Percentiles rank a stretch among this genome's conserved stretches.
These are phyloP conservation scores for Tineola bisselliella DNA, from an alignment of 2,888 invertebrate genomes.

Conservation along the genomic window DNA sequence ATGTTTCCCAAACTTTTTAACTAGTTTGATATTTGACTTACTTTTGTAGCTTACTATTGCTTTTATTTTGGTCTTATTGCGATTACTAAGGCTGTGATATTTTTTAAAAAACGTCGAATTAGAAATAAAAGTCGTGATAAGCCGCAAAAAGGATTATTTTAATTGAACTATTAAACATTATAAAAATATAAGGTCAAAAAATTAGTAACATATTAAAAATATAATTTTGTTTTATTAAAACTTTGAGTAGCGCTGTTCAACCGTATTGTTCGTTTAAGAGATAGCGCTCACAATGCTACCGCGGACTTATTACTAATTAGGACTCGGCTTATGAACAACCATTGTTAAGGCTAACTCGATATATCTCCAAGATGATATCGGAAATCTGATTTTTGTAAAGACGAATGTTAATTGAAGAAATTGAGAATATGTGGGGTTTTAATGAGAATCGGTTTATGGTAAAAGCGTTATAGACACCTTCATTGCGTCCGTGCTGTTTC, in stretches of 20 bases:
- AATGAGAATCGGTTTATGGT: too few species aligned
- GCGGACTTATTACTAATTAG: conserved; percentile 65
- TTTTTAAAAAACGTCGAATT: too few species aligned
- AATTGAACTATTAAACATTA: too few species aligned
- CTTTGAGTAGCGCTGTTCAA: conserved; percentile 17
- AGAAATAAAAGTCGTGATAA: too few species aligned
- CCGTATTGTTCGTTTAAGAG: conserved; percentile 46
- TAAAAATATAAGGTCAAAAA: too few species aligned
- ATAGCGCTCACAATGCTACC: conserved; percentile 59
- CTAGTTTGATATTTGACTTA: not conserved
- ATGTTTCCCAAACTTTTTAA: not conserved
- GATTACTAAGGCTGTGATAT: too few species aligned
- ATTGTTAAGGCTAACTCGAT: conserved; percentile 40
- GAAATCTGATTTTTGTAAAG: not conserved
- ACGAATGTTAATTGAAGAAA: not conserved
- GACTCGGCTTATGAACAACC: conserved; percentile 62
- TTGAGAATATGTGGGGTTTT: not conserved
- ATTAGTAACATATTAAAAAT: too few species aligned
- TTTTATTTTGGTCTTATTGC: too few species aligned
- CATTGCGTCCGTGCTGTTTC: too few species aligned
- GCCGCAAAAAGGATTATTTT: too few species aligned
- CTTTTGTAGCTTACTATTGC: not conserved
- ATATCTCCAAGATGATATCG: not conserved
- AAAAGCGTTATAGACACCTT: too few species aligned
- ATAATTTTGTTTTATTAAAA: not conserved